These are phyloP conservation scores for Barnardius zonarius DNA, from an alignment of 2,113 vertebrate genomes.

Conservation along the genomic window DNA sequence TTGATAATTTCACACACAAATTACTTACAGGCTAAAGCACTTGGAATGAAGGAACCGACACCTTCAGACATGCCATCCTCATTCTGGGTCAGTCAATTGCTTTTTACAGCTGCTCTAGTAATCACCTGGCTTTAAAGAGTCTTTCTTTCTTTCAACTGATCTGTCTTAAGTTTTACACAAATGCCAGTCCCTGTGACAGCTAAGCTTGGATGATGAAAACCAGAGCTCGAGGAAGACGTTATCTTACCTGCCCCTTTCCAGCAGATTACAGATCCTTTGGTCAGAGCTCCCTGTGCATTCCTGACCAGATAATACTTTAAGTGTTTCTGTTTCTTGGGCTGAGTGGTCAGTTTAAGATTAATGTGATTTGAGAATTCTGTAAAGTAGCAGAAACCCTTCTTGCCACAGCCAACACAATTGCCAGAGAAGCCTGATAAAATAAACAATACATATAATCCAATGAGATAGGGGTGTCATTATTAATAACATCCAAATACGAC, in stretches of 20 bases:
- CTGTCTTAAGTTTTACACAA: neutral
- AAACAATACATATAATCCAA: slow-evolving; percentile 14
- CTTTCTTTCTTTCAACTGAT: slow-evolving; percentile 1
- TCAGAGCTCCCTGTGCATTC: slow-evolving; percentile 86
- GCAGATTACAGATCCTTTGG: slow-evolving; percentile 89
- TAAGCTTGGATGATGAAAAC: slow-evolving; percentile 30
- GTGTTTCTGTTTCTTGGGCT: slow-evolving; percentile 99
- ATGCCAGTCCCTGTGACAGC: neutral
- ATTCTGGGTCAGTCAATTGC: neutral
- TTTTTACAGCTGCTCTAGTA: slow-evolving; percentile 38
- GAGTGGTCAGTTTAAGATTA: slow-evolving; percentile 93
- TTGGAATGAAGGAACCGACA: neutral
- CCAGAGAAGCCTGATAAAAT: slow-evolving; percentile 88
- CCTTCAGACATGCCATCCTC: neutral
- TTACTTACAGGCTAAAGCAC: neutral
- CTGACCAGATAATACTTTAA: slow-evolving; percentile 90
- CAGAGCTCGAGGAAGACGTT: slow-evolving; percentile 30
- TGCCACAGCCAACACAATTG: slow-evolving; percentile 94
- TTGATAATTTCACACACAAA: neutral
- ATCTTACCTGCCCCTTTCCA: slow-evolving; percentile 91
- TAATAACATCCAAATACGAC: neutral
- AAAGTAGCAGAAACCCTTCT: slow-evolving; percentile 97
- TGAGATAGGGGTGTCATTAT: neutral
- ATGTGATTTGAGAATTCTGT: slow-evolving; percentile 98
- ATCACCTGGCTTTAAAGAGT: slow-evolving; percentile 11